Evolutionary conservation across 2,797 vertebrate genomes (phyloP).

Genomic region (Ptychobarbus kaznakovi): DNA sequence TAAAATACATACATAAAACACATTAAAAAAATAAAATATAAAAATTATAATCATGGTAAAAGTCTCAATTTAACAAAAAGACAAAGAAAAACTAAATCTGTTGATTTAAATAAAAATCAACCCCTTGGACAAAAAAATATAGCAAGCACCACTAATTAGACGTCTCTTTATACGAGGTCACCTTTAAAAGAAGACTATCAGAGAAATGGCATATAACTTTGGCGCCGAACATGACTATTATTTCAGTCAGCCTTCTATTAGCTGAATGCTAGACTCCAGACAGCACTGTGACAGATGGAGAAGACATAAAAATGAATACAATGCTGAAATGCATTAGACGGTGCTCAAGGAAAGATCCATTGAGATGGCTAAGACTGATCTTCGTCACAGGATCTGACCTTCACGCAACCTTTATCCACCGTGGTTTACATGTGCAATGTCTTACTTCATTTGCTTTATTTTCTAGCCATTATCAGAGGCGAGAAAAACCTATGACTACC

Average conservation of each 20-base stretch:
- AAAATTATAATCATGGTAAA: background rate
- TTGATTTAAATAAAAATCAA: background rate
- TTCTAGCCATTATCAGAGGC: constrained; percentile 18
- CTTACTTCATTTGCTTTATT: background rate
- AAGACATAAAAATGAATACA: constrained; percentile 24
- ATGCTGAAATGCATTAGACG: background rate
- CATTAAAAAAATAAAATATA: background rate
- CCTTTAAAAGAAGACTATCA: background rate
- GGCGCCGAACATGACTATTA: constrained; percentile 8
- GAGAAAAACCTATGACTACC: constrained; percentile 9
- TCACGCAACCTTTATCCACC: background rate
- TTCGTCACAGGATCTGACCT: constrained; percentile 11
- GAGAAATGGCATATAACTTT: background rate
- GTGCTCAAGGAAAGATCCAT: constrained; percentile 1
- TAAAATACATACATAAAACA: background rate
- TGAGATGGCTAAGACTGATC: background rate
- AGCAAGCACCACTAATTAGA: background rate
- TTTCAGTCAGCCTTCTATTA: background rate
- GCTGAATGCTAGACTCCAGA: constrained; percentile 1
- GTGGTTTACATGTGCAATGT: background rate
- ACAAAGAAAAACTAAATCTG: background rate
- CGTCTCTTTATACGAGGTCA: background rate
- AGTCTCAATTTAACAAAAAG: background rate
- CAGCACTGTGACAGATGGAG: background rate
- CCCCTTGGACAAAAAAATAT: background rate